Percentiles rank a stretch among this genome's conserved stretches.
phyloP scores from a whole-genome alignment of 2,888 invertebrate species.

The Hypolimnas misippus region DNA sequence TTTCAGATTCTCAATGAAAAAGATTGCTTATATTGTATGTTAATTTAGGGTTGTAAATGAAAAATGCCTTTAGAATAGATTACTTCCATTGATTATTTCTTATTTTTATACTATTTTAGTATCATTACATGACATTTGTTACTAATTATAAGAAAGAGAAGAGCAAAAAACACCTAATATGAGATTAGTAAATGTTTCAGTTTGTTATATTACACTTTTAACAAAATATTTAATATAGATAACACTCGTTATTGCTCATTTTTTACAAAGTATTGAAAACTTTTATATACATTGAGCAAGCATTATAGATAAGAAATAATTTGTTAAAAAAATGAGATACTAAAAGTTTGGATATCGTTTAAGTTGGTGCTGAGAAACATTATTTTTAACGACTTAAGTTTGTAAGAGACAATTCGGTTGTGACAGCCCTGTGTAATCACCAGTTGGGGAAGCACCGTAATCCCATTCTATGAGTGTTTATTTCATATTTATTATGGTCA shows the following conservation, averaged over 20 bases:
- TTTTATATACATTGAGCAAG: too few species aligned
- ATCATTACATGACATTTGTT: too few species aligned
- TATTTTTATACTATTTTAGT: too few species aligned
- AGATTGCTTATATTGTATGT: background rate
- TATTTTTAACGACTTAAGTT: slow-evolving; percentile 45
- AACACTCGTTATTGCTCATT: too few species aligned
- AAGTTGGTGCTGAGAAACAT: slow-evolving; percentile 6
- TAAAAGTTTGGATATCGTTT: slow-evolving; percentile 8
- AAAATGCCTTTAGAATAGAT: background rate
- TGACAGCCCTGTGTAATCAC: slow-evolving; percentile 32
- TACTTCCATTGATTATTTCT: background rate
- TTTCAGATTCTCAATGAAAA: slow-evolving; percentile 22
- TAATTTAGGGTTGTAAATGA: background rate
- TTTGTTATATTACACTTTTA: too few species aligned
- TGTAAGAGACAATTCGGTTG: slow-evolving; percentile 18
- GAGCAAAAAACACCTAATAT: too few species aligned
- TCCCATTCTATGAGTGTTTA: slow-evolving; percentile 59
- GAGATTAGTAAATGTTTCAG: too few species aligned
- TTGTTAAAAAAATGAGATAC: background rate
- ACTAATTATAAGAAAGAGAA: too few species aligned
- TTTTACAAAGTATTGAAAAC: too few species aligned
- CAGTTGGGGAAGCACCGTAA: slow-evolving; percentile 48
- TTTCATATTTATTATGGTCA: slow-evolving; percentile 63
- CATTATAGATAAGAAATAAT: background rate
- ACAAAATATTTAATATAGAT: too few species aligned